A percentile compares a stretch with the other conserved stretches of the same genome.
Evolutionary conservation across 2,888 invertebrate species (phyloP).

Genomic region (Limenitis camilla): DNA sequence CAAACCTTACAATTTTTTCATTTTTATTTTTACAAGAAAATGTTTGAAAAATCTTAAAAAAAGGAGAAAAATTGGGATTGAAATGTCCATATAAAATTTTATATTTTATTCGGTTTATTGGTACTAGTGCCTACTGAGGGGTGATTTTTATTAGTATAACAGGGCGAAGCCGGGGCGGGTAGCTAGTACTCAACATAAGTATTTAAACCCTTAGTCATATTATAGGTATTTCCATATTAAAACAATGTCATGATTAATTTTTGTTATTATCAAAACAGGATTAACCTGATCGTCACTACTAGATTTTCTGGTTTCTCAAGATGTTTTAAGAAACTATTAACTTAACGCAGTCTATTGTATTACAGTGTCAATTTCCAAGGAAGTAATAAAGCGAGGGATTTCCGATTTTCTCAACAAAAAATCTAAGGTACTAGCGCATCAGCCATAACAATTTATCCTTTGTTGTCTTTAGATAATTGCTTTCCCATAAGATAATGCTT

Average conservation of each 20-base stretch:
- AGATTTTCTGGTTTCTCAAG: slow-evolving; percentile 59
- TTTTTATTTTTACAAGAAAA: too few species aligned
- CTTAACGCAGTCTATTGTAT: slow-evolving; percentile 51
- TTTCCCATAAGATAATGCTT: slow-evolving; percentile 53
- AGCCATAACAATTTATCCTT: slow-evolving; percentile 43
- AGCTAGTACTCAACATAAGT: neutral
- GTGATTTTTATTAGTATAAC: neutral
- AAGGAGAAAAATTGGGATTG: too few species aligned
- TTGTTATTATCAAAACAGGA: slow-evolving; percentile 51
- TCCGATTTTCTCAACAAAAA: slow-evolving; percentile 60
- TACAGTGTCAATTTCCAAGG: slow-evolving; percentile 46
- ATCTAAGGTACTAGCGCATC: slow-evolving; percentile 26
- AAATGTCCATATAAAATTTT: too few species aligned
- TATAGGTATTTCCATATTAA: slow-evolving; percentile 32
- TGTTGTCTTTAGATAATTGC: slow-evolving; percentile 47
- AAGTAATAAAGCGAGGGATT: slow-evolving; percentile 60
- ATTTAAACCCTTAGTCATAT: slow-evolving; percentile 1
- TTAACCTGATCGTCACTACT: slow-evolving; percentile 50
- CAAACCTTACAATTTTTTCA: too few species aligned
- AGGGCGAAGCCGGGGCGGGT: neutral
- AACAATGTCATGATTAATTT: slow-evolving; percentile 40
- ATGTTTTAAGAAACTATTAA: slow-evolving; percentile 44
- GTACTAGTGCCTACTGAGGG: too few species aligned
- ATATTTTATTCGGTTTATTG: slow-evolving; percentile 44
- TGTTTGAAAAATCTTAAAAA: too few species aligned